These are phyloP conservation scores for Luperina nickerlii DNA, from an alignment of 2,888 invertebrate genomes.

Conservation along the genomic window DNA sequence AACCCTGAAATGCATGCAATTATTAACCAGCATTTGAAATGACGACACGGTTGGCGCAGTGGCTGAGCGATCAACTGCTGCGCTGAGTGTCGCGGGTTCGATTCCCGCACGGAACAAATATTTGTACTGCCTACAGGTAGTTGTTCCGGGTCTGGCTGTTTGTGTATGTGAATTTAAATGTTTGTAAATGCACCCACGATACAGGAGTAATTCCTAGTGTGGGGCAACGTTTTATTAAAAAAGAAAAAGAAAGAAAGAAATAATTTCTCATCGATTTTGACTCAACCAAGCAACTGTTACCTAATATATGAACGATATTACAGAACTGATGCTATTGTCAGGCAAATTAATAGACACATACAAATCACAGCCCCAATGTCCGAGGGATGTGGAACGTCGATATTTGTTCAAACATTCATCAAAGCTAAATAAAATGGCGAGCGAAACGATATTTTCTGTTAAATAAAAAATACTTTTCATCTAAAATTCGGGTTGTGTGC, in stretches of 20 bases:
- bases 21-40: background rate
- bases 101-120: no score
- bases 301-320: constrained; percentile 40
- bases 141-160: no score
- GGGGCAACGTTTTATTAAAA: no score
- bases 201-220: no score
- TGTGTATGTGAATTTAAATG: no score
- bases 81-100: no score
- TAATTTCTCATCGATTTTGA: constrained; percentile 16
- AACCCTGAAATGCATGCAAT: background rate
- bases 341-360: constrained; percentile 50
- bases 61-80: no score
- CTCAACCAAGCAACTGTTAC: constrained; percentile 29
- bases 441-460: constrained; percentile 21
- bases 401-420: constrained; percentile 51
- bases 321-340: constrained; percentile 44
- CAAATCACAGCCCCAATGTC: constrained; percentile 50
- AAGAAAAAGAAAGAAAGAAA: no score
- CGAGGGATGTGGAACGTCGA: constrained; percentile 17
- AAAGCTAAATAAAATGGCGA: constrained; percentile 44
- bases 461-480: constrained; percentile 30
- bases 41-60: no score
- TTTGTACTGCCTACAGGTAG: no score
- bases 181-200: no score
- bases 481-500: constrained; percentile 13